Conservation (phyloP, 2,113 vertebrate genomes). For the Plecotus auritus region DNA sequence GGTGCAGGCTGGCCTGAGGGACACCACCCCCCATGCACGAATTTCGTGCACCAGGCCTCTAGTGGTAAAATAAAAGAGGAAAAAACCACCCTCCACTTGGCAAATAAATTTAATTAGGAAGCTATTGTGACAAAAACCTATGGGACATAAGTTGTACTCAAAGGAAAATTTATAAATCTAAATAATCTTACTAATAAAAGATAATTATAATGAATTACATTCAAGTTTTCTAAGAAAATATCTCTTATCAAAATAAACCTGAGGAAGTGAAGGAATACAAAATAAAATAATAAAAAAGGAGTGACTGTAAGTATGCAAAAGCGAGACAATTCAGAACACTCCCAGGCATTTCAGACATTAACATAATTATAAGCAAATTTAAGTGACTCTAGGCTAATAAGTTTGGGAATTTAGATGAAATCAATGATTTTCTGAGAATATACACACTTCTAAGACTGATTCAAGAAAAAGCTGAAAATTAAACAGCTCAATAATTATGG, state of each 20-base stretch:
- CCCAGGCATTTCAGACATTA: not conserved
- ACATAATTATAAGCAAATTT: not conserved
- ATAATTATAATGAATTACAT: conserved; percentile 8
- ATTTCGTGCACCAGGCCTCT: too few species aligned
- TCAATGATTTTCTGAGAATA: not conserved
- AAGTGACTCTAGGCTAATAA: not conserved
- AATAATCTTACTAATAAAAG: not conserved
- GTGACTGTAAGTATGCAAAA: not conserved
- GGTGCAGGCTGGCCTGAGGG: too few species aligned
- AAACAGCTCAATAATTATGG: not conserved
- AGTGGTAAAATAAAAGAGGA: not conserved
- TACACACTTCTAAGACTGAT: not conserved
- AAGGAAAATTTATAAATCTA: not conserved
- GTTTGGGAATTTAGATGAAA: not conserved
- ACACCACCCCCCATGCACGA: too few species aligned
- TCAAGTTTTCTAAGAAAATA: conserved; percentile 36
- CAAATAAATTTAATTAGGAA: conserved; percentile 23
- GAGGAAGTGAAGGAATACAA: not conserved
- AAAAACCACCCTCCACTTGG: not conserved
- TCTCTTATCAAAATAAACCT: not conserved
- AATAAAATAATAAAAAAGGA: not conserved
- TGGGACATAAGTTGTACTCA: not conserved
- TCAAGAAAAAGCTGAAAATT: conserved; percentile 22
- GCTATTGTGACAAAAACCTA: not conserved
- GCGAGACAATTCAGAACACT: not conserved